Base-by-base conservation (phyloP, 2,888 invertebrate genomes). In the Tethea ocularis region DNA sequence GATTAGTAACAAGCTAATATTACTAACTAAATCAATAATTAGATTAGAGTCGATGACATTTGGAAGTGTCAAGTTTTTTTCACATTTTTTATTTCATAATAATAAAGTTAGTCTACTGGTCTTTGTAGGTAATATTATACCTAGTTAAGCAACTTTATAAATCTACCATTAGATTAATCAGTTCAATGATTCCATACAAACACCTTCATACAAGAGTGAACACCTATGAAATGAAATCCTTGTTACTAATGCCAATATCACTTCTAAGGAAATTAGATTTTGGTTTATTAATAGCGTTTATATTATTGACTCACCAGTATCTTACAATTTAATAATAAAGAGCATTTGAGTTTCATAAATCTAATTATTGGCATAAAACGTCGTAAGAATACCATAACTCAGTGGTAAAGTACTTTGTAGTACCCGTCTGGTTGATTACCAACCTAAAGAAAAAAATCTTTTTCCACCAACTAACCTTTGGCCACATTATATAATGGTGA, bases 151-250 rank as follows among this genome's bases (percentile, higher is more conserved):
- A 46, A 46, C n/a, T 46, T 46, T 20, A 46, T 46, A 46, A 3
- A 17, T 46, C 0, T 46, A 46, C 15, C 20, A 46, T 46, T 46
- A 20, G 20, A 46, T 46, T 46, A 46, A 46, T 46, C 46, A 46
- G 46, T 46, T 46, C 46, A 46, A 20, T 46, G 46, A 46, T 46
- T 46, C 20, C 46, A 46, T 46, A 46, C 20, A 46, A 41, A 46
- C 46, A 46, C 46, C 46, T 46, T 46, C 46, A 46, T 46, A 46
- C 46, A 46, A 20, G 20, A 46, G 20, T 46, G 46, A 17, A 46
- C 20, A 46, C 46, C 20, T 46, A 46, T 41, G 6, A 17, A 20
- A 46, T 41, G 6, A 17, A 20, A 20, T 20, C 46, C 46, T 20
- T 46, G 17, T 38, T 38, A 38, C 36, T 6, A 15, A 38, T 38